Percentiles rank a stretch among this genome's conserved stretches.
Evolutionary conservation across 2,797 vertebrate species (phyloP).

Genomic region (Xiphophorus birchmanni): DNA sequence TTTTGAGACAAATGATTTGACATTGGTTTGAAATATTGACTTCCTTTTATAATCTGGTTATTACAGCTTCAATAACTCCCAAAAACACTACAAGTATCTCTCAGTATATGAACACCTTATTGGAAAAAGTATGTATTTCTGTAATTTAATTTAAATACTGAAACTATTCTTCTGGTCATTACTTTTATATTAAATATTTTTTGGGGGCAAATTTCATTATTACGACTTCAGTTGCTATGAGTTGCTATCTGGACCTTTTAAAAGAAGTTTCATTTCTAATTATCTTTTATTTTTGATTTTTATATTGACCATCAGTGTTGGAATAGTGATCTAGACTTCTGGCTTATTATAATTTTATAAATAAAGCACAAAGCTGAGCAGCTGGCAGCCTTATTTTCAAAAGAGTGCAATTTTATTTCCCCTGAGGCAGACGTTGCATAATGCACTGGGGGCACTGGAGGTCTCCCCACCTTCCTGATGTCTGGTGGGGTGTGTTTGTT

Average conservation of each 20-base stretch:
- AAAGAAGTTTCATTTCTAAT: background rate
- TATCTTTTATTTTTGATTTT: conserved; percentile 29
- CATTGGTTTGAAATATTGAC: background rate
- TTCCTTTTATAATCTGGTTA: background rate
- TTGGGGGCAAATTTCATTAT: background rate
- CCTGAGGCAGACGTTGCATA: conserved; percentile 68
- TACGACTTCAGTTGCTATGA: background rate
- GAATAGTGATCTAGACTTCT: conserved; percentile 37
- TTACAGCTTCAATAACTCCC: background rate
- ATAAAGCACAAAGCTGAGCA: conserved; percentile 78
- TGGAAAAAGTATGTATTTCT: background rate
- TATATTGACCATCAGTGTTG: conserved; percentile 9
- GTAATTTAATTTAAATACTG: background rate
- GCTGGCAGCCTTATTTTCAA: conserved; percentile 78
- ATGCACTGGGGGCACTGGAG: conserved; percentile 68
- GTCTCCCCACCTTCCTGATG: conserved; percentile 48
- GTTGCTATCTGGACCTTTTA: background rate
- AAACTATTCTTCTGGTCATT: background rate
- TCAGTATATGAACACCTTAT: background rate
- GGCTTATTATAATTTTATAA: conserved; percentile 53
- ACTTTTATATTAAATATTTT: background rate
- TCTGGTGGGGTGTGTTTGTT: conserved; percentile 31
- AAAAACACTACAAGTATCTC: background rate
- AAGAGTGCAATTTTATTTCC: conserved; percentile 64
- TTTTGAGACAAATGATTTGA: background rate